phyloP scores from a whole-genome alignment of 1,140 invertebrate species.

The Drosophila sp. region DNA sequence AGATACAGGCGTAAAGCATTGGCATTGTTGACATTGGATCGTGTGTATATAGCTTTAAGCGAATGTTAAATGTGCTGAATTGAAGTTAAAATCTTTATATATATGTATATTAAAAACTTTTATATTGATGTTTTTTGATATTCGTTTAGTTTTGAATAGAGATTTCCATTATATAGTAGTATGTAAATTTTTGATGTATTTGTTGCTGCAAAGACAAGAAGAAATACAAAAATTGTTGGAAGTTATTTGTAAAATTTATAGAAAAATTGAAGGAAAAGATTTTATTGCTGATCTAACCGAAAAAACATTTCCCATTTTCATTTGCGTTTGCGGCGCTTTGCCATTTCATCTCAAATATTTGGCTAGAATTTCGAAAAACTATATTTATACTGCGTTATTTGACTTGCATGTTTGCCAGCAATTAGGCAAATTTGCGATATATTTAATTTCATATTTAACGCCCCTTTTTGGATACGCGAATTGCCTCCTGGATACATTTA shows the following conservation, averaged over 20 bases:
- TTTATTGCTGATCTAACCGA: neutral
- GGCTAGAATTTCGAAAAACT: neutral
- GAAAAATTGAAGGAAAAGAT: neutral
- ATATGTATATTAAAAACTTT: neutral
- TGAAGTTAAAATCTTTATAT: neutral
- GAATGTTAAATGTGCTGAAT: neutral
- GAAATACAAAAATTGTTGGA: neutral
- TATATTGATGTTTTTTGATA: neutral
- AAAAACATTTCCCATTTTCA: neutral
- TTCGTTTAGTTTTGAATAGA: conserved; percentile 6
- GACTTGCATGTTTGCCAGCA: neutral
- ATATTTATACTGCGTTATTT: neutral
- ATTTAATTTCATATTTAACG: neutral
- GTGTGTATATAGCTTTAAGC: neutral
- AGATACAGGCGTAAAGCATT: conserved; percentile 17
- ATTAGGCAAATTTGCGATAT: conserved; percentile 6
- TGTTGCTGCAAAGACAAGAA: neutral
- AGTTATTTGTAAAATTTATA: neutral
- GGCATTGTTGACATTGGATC: neutral
- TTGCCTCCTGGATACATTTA: conserved; percentile 6
- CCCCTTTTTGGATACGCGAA: neutral
- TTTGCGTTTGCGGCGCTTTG: neutral
- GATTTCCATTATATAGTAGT: conserved; percentile 5
- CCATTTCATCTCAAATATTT: neutral
- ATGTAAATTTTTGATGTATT: conserved; percentile 5